These are phyloP conservation scores for Echiichthys vipera DNA, from an alignment of 2,797 vertebrate species.

Conservation along the genomic window DNA sequence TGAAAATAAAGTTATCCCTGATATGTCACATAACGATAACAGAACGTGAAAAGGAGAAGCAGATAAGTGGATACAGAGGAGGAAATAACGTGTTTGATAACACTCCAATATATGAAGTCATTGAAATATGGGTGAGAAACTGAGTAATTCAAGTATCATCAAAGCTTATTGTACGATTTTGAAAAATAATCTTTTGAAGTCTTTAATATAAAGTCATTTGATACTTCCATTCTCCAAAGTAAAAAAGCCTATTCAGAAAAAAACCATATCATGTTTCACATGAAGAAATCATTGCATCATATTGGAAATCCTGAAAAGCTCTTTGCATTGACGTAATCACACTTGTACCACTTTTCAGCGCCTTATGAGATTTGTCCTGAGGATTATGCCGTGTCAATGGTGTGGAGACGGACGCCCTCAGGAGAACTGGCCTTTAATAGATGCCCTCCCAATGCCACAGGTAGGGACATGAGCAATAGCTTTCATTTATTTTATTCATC, in stretches of 20 bases:
- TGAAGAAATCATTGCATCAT: conserved; percentile 68
- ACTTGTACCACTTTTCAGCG: conserved; percentile 81
- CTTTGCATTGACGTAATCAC: conserved; percentile 26
- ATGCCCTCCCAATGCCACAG: conserved; percentile 97
- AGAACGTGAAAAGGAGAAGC: conserved; percentile 28
- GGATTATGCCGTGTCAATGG: conserved; percentile 96
- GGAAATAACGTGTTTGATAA: conserved; percentile 21
- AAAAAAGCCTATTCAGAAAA: conserved; percentile 25
- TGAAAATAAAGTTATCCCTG: conserved; percentile 51
- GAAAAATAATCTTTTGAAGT: conserved; percentile 26
- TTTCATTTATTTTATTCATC: neutral
- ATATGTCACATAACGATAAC: conserved; percentile 52
- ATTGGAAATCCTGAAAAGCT: conserved; percentile 48
- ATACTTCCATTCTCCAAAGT: conserved; percentile 21
- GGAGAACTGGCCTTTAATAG: conserved; percentile 97
- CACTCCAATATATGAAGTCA: conserved; percentile 17
- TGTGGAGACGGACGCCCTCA: conserved; percentile 98
- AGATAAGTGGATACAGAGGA: conserved; percentile 23
- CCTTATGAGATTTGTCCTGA: conserved; percentile 99
- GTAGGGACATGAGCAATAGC: conserved; percentile 69
- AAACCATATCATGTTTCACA: conserved; percentile 38
- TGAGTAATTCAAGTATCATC: conserved; percentile 9
- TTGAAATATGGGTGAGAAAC: conserved; percentile 17
- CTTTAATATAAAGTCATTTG: conserved; percentile 28
- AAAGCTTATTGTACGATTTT: conserved; percentile 18